Evolutionary conservation across 2,888 invertebrate species (phyloP), one percentile per base, ranked within the genome.

Genomic region (Chelonus formosanus): DNA sequence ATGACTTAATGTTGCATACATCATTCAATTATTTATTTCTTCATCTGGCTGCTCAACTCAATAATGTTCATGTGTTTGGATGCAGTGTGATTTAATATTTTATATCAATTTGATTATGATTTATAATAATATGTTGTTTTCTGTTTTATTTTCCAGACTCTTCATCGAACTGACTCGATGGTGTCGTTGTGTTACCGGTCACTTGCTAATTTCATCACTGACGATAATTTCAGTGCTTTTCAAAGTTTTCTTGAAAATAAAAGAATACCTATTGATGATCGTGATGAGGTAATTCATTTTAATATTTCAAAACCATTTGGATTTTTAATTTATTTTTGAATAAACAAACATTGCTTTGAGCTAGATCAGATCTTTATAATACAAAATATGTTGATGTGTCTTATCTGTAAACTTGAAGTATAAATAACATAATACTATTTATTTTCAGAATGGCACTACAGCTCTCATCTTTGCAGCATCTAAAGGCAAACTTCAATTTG

Each of bases 381-480:
- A 1, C 2, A 20, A 20, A 20, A 20, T 20, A 20, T 20, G 10
- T 7, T 40, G 32, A 10, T 57, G 5, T 35, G 35, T 56, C 20
- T 10, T 35, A 31, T 20, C 5, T 20, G 2, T 54, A 34, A 5
- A 44, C 6, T 40, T 40, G 40, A 20, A 20, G 20, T 20, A 20
- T 20, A 20, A 20, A 20, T 20, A 20, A 20, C 20, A 20, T 20
- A 20, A 2, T 2, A 20, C 20, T 2, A 20, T 20, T 20, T 20
- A 40, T 50, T 55, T 58, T 32, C 81, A 97, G 95, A 96, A 95
- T 88, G 96, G 96, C 70, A 92, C 94, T 69, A 97, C 97, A 57
- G 93, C 95, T 61, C 92, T 99, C 80, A 97, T 98, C 88, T 90
- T 93, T 79, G 97, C 97, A 55, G 90, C 95, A 67, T 89, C 92